Evolutionary conservation across 2,888 invertebrate species (phyloP), one percentile per base, ranked within the genome.

Genomic region (Autographa pulchrina): DNA sequence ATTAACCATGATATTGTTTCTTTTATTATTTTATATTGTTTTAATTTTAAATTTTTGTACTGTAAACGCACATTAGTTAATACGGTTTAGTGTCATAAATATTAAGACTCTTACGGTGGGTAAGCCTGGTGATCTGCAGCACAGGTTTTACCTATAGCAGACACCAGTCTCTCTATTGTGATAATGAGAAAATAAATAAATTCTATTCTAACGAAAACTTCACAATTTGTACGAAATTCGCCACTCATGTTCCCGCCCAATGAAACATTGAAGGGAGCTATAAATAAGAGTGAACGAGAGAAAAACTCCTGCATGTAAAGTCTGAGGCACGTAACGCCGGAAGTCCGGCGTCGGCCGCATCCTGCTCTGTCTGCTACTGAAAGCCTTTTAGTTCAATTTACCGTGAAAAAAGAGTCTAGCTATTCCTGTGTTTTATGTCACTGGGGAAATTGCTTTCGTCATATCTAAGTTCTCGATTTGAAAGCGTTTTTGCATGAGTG

Each of bases 331-430:
- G 90, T 90, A 89, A 90, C 89, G 87, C 88, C 90, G 93, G 93
- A 93, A 84, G 87, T 92, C 91, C 91, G 91, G 89, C 87, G 88
- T 84, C 89, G 87, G 91, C 91, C 91, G 89, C 92, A 92, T 93
- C 93, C 94, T 91, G 86, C 83, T 85, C 90, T 89, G 89, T 90
- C 91, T 92, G 91, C 85, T 87, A 81, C 88, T 91, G 91, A 93
- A 93, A 93, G 93, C 93, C 93, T 94, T 93, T 94, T 94, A 94
- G 94, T 93, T 94, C 92, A 94, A 94, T 94, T 94, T 91, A 92
- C 87, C 93, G 93, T 93, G 91, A 94, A 94, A 88, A 93, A 92
- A 90, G 90, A 89, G 89, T 89, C 89, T 84, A 87, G 88, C 89
- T 85, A 84, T 91, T 90, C 86, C 85, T 89, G 88, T 91, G 90